Evolutionary conservation across 2,888 invertebrate genomes (phyloP).

Genomic region (Eumerus sabulonum): DNA sequence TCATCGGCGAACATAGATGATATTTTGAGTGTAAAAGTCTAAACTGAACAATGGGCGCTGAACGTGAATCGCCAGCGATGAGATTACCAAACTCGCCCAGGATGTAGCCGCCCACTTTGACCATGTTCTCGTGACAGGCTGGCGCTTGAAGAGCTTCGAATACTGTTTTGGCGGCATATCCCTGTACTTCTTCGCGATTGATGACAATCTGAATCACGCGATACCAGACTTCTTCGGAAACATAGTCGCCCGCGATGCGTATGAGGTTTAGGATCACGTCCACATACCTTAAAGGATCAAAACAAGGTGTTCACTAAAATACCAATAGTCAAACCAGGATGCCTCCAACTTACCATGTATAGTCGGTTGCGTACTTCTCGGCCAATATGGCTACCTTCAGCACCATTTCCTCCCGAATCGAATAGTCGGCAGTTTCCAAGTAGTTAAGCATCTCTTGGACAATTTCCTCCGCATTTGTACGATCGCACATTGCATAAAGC

Average conservation of each 20-base stretch:
- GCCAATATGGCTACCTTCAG: constrained; percentile 99
- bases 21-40: constrained; percentile 99
- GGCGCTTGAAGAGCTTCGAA: constrained; percentile 99
- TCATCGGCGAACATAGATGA: constrained; percentile 98
- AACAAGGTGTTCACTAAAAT: neutral
- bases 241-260: constrained; percentile 99
- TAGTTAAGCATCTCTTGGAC: constrained; percentile 99
- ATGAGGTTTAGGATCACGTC: constrained; percentile 99
- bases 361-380: constrained; percentile 99
- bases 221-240: constrained; percentile 99
- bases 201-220: constrained; percentile 99
- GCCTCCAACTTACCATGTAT: constrained; percentile 90
- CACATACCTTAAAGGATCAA: constrained; percentile 82
- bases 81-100: constrained; percentile 99
- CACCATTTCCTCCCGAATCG: constrained; percentile 99
- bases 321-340: neutral
- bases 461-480: constrained; percentile 99
- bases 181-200: constrained; percentile 99
- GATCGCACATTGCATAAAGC: constrained; percentile 99
- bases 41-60: constrained; percentile 98
- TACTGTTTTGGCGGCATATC: constrained; percentile 99
- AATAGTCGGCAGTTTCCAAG: constrained; percentile 99
- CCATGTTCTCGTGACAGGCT: constrained; percentile 99
- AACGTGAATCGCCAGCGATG: constrained; percentile 98
- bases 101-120: constrained; percentile 99